Conservation (phyloP, 2,888 invertebrate species). For the Lasioglossum leucozonium region DNA sequence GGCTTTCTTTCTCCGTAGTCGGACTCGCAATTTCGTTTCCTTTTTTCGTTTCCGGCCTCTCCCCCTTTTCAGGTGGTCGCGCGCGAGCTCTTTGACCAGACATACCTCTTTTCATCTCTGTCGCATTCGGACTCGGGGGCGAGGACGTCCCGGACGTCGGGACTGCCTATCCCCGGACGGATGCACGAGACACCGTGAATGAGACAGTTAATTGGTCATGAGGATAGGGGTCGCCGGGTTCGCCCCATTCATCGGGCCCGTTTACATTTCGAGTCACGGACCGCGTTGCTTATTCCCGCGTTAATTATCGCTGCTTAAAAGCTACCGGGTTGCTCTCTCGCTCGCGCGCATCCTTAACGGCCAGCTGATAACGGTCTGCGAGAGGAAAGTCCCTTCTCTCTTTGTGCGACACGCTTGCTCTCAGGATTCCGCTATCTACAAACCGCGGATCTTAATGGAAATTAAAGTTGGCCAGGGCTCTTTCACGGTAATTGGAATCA, state of each 20-base stretch:
- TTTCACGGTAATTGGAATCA: slow-evolving; percentile 9
- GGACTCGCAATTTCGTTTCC: slow-evolving; percentile 43
- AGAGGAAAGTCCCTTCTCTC: neutral
- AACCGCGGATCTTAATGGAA: slow-evolving; percentile 6
- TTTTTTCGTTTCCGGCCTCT: slow-evolving; percentile 15
- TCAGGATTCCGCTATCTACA: slow-evolving; percentile 4
- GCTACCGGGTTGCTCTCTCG: neutral
- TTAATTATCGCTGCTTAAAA: slow-evolving; percentile 53
- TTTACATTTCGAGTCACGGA: slow-evolving; percentile 50
- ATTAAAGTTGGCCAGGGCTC: neutral
- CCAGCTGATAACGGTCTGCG: slow-evolving; percentile 7
- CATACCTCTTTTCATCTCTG: slow-evolving; percentile 17
- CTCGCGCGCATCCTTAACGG: neutral
- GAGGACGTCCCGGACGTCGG: neutral
- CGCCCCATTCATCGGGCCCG: slow-evolving; percentile 26
- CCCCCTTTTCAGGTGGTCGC: slow-evolving; percentile 30
- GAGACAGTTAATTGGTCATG: slow-evolving; percentile 60
- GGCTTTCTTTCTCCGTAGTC: neutral
- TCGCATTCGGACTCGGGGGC: slow-evolving; percentile 31
- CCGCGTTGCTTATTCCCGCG: slow-evolving; percentile 29
- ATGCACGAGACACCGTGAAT: slow-evolving; percentile 53
- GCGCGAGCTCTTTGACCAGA: slow-evolving; percentile 18
- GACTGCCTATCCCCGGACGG: slow-evolving; percentile 24
- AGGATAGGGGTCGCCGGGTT: slow-evolving; percentile 14
- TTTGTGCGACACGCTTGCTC: neutral